Evolutionary conservation across 2,797 vertebrate species (phyloP).

Genomic region (Rhabdomys pumilio): DNA sequence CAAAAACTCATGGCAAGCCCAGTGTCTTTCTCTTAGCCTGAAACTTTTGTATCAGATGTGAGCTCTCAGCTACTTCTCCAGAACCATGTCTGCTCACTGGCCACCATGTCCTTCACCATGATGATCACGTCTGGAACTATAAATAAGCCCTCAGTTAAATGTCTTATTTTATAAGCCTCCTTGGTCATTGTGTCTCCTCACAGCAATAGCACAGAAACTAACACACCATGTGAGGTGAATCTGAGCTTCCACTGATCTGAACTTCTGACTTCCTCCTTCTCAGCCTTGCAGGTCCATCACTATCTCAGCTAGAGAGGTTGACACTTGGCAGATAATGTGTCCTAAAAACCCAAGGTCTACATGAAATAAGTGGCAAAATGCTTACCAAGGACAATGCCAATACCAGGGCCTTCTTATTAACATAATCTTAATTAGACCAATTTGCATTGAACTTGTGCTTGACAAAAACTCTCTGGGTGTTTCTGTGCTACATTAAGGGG

Average conservation of each 20-base stretch:
- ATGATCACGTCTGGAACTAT: neutral
- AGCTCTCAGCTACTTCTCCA: neutral
- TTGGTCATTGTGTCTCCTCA: neutral
- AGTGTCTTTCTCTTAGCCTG: neutral
- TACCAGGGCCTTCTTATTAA: neutral
- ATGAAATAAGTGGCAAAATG: slow-evolving; percentile 54
- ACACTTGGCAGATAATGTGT: slow-evolving; percentile 50
- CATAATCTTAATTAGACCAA: neutral
- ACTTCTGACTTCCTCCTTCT: neutral
- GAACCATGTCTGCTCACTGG: neutral
- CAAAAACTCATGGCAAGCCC: neutral
- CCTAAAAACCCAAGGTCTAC: slow-evolving; percentile 27
- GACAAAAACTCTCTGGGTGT: neutral
- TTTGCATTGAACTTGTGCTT: neutral
- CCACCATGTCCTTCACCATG: too few species aligned
- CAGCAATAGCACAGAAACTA: neutral
- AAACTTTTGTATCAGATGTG: neutral
- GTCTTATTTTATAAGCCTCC: neutral
- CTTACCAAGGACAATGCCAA: slow-evolving; percentile 13
- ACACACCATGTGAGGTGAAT: neutral
- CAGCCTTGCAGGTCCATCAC: slow-evolving; percentile 2
- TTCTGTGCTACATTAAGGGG: neutral
- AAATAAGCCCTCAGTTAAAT: neutral
- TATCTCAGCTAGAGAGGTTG: slow-evolving; percentile 14
- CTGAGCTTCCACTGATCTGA: neutral